Percentiles rank a stretch among this genome's conserved stretches.
phyloP scores from a whole-genome alignment of 2,888 invertebrate genomes.

The Tubulanus polymorphus region DNA sequence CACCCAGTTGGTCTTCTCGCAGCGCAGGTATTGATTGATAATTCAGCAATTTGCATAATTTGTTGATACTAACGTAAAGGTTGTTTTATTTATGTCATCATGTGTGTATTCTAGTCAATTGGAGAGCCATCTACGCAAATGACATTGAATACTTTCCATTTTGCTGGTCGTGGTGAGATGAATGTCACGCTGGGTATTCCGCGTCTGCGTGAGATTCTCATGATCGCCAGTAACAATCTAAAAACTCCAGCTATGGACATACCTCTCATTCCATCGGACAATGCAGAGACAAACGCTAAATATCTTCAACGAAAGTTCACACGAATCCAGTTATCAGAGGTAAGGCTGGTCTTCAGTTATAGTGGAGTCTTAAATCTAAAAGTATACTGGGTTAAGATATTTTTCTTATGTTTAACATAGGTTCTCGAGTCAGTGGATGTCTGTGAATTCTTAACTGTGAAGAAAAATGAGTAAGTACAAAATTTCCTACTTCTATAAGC shows the following conservation, averaged over 20 bases:
- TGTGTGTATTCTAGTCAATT: slow-evolving; percentile 65
- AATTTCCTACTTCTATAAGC: background rate
- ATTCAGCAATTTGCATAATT: background rate
- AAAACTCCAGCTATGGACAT: slow-evolving; percentile 96
- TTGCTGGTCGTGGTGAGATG: slow-evolving; percentile 99
- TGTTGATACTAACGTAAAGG: background rate
- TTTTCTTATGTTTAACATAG: slow-evolving; percentile 20
- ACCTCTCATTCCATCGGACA: slow-evolving; percentile 68
- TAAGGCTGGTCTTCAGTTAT: slow-evolving; percentile 20
- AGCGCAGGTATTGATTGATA: slow-evolving; percentile 66
- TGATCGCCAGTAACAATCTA: slow-evolving; percentile 86
- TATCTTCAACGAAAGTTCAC: slow-evolving; percentile 70
- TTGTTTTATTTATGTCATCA: background rate
- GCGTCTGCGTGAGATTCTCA: slow-evolving; percentile 89
- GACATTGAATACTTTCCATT: slow-evolving; percentile 99
- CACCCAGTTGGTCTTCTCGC: slow-evolving; percentile 95
- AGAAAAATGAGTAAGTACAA: slow-evolving; percentile 17
- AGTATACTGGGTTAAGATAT: background rate
- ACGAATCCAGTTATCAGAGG: slow-evolving; percentile 71
- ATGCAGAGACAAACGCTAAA: slow-evolving; percentile 59
- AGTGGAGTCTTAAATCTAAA: background rate
- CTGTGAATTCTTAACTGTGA: slow-evolving; percentile 50
- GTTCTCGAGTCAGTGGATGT: slow-evolving; percentile 68
- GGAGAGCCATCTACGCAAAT: slow-evolving; percentile 99
- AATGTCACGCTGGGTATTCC: slow-evolving; percentile 99